Conservation (phyloP, 2,888 invertebrate species). For the Hylaea fasciaria region DNA sequence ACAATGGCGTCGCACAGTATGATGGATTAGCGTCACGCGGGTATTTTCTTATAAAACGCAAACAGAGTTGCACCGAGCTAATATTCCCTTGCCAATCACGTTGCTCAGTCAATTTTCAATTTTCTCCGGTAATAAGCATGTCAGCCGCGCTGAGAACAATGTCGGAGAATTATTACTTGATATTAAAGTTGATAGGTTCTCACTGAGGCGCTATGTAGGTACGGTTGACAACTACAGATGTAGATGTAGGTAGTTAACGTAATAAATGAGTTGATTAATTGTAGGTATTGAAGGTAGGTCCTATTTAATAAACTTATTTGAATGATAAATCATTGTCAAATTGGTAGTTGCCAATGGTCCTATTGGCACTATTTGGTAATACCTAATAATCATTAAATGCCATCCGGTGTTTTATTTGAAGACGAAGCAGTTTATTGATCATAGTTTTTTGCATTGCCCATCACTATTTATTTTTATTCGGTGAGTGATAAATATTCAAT, state of each 20-base stretch:
- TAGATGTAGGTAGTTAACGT: too few species aligned
- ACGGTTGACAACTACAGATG: background rate
- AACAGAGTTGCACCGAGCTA: constrained; percentile 77
- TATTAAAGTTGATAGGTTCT: constrained; percentile 8
- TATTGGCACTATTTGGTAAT: too few species aligned
- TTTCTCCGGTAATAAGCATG: constrained; percentile 81
- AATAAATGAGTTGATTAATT: too few species aligned
- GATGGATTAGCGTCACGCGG: constrained; percentile 81
- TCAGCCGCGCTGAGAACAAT: constrained; percentile 72
- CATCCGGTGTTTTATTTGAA: too few species aligned
- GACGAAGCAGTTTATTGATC: background rate
- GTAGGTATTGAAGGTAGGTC: too few species aligned
- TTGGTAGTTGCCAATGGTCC: too few species aligned
- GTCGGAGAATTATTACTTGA: constrained; percentile 40
- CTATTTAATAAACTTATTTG: too few species aligned
- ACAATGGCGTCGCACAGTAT: constrained; percentile 52
- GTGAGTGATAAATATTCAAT: too few species aligned
- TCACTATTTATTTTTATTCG: background rate
- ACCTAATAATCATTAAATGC: too few species aligned
- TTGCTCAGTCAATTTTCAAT: constrained; percentile 82
- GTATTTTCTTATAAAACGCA: constrained; percentile 70
- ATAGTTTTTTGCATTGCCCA: background rate
- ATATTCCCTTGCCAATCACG: constrained; percentile 84
- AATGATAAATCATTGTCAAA: too few species aligned
- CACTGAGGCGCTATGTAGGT: background rate